Conservation (phyloP, 2,797 vertebrate species). For the Ctenopoma multispine region DNA sequence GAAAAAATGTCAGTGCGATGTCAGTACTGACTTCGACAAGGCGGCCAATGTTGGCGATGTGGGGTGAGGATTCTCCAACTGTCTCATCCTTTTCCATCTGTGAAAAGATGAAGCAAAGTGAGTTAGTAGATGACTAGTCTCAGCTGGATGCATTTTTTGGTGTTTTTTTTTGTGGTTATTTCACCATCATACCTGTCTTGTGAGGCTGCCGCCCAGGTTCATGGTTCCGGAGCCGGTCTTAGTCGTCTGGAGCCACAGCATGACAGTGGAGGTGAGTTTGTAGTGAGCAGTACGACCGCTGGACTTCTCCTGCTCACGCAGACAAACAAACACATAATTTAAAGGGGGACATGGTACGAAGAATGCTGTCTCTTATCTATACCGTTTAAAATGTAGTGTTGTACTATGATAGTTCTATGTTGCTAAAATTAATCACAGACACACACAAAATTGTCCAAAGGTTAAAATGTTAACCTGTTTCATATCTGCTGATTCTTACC, state of each 20-base stretch:
- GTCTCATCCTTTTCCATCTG: constrained; percentile 99
- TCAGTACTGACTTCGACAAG: constrained; percentile 92
- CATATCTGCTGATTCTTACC: constrained; percentile 81
- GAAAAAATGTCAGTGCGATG: not conserved
- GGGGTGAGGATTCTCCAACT: constrained; percentile 95
- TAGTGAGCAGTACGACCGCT: constrained; percentile 98
- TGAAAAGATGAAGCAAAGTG: constrained; percentile 2
- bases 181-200: constrained; percentile 90
- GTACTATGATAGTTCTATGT: too few relatives aligned
- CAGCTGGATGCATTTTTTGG: not conserved
- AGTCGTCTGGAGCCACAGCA: constrained; percentile 99
- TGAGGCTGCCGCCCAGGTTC: constrained; percentile 98
- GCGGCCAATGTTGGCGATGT: constrained; percentile 98
- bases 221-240: constrained; percentile 97
- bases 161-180: not conserved
- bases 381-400: too few relatives aligned
- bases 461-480: constrained; percentile 9
- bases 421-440: too few relatives aligned
- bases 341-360: too few relatives aligned
- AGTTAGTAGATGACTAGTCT: not conserved
- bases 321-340: constrained; percentile 17
- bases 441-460: not conserved
- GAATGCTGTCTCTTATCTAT: too few relatives aligned
- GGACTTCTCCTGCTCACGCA: constrained; percentile 91
- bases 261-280: constrained; percentile 99